These are phyloP conservation scores for Garrulus glandarius DNA, from an alignment of 2,797 vertebrate species.

Conservation along the genomic window DNA sequence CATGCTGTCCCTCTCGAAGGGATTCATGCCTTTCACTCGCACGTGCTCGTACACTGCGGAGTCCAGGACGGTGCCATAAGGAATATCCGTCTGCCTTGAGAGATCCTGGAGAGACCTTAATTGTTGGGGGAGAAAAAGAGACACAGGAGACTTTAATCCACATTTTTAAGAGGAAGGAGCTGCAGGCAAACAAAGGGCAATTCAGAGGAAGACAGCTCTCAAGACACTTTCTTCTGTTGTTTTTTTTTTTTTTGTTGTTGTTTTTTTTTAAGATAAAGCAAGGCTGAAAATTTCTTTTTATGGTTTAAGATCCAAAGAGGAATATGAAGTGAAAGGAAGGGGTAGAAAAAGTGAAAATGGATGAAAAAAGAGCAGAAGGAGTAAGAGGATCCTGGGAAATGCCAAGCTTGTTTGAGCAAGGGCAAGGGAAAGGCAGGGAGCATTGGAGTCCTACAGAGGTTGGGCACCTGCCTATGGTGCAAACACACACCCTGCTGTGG, in stretches of 20 bases:
- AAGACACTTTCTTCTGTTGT: not conserved
- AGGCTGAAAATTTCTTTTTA: not conserved
- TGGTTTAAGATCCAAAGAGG: not conserved
- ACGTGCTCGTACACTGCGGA: constrained; percentile 96
- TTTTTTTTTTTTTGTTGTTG: no score
- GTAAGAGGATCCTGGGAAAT: not conserved
- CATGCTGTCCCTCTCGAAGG: constrained; percentile 97
- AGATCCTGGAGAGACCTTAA: constrained; percentile 94
- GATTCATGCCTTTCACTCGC: constrained; percentile 94
- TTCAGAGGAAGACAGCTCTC: not conserved
- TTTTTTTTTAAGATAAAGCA: not conserved
- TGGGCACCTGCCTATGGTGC: not conserved
- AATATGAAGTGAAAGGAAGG: not conserved
- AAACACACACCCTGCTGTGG: not conserved
- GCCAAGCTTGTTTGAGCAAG: not conserved
- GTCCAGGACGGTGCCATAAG: constrained; percentile 95
- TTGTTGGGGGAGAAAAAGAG: constrained; percentile 38
- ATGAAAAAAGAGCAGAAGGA: not conserved
- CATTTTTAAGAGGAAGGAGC: not conserved
- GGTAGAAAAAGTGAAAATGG: not conserved
- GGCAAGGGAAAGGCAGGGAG: not conserved
- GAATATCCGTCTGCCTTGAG: constrained; percentile 94
- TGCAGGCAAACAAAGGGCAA: constrained; percentile 14
- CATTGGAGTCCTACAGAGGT: not conserved
- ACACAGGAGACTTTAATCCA: not conserved